These are phyloP conservation scores for Sarcophilus harrisii DNA, from an alignment of 2,797 vertebrate genomes.

Conservation along the genomic window DNA sequence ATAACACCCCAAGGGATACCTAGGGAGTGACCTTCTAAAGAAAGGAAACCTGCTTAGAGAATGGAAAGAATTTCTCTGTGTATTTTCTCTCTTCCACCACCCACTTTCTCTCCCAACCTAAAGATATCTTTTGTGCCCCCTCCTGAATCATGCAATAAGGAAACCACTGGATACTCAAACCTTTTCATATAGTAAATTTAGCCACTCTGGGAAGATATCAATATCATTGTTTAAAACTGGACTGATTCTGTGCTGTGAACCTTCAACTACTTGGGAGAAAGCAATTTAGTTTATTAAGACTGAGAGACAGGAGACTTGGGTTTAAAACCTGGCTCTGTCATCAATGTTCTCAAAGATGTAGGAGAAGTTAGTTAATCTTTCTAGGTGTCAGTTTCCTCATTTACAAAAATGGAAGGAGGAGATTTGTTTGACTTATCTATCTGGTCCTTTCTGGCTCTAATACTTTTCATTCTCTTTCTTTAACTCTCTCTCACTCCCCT, in stretches of 20 bases:
- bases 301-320: no score
- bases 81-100: background rate
- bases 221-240: background rate
- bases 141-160: background rate
- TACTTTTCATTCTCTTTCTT: no score
- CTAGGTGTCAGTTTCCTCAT: background rate
- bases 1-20: background rate
- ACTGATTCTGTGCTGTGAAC: background rate
- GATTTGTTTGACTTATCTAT: background rate
- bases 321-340: no score
- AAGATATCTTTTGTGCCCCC: background rate
- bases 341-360: background rate
- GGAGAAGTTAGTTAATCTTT: background rate
- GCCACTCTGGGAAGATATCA: background rate
- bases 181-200: background rate
- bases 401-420: background rate
- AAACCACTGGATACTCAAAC: background rate
- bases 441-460: no score
- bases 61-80: constrained; percentile 1
- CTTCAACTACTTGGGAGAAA: no score
- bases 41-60: constrained; percentile 16
- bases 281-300: no score
- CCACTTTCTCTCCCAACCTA: background rate
- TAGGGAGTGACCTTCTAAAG: background rate
- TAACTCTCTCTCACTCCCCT: background rate